Base-by-base conservation (phyloP, 1,140 invertebrate species). In the Drosophila seguyi region DNA sequence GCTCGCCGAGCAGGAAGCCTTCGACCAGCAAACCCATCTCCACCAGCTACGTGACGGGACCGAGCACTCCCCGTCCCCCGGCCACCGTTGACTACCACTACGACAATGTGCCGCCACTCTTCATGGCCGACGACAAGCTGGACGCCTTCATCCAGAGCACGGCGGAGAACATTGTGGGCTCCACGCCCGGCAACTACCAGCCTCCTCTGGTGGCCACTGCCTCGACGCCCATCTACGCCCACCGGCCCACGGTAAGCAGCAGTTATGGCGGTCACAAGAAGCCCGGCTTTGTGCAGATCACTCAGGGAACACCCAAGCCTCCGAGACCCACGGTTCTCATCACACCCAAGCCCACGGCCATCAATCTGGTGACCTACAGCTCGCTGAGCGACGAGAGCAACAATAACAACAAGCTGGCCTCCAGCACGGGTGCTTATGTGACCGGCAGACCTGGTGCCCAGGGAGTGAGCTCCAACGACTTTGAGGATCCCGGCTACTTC, bases 11-110 rank as follows among this genome's bases (percentile, higher is more conserved):
- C 11, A 78, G 88, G 20, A 79, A 79, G 27, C 91, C 91, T 0
- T 73, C 57, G 13, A 81, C 82, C 6, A 25, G 44, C 6, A 88
- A 92, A 78, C 94, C 94, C 16, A 93, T 94, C 13, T 93, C 94
- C n/a, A 95, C 94, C 1, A 95, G 94, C 65, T 95, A 95, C 55
- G 92, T 95, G 0, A 94, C 94, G 4, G 94, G 93, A 61, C 93
- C 94, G 0, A 93, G 93, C 13, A 93, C 92, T 6, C 81, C 92
- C 6, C 81, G 92, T 39, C 85, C 85, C 0, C 86, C 91, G 0
- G 65, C 76, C 10, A 81, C 81, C 10, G 75, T 90, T 11, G 81
- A 84, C 14, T 92, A 91, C 2, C 90, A 92, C 41, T 92, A 91
- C 50, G 80, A 86, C 14, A 88, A 92, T 66, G 87, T 92, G 25